These are phyloP conservation scores for Cephalotes varians DNA, from an alignment of 2,888 invertebrate genomes.

Conservation along the genomic window DNA sequence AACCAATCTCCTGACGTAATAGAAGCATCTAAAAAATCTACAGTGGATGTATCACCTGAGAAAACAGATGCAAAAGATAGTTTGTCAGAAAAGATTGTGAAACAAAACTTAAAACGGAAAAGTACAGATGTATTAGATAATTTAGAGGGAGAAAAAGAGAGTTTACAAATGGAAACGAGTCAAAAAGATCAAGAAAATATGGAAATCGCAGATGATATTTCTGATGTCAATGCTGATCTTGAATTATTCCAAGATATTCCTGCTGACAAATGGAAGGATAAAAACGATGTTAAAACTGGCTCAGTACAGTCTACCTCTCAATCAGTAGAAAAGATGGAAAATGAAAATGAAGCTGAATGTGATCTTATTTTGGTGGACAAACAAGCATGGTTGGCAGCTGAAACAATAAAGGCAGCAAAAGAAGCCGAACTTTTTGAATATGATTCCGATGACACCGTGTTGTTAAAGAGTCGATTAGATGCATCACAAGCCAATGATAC, in stretches of 20 bases:
- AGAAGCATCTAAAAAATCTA: conserved; percentile 33
- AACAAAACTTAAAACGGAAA: neutral
- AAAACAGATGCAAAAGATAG: conserved; percentile 29
- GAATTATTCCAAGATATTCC: conserved; percentile 77
- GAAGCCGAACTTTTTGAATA: conserved; percentile 60
- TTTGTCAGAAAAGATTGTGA: neutral
- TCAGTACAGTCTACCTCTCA: conserved; percentile 51
- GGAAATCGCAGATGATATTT: conserved; percentile 60
- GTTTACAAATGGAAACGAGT: neutral
- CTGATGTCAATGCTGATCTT: conserved; percentile 55
- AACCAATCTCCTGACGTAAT: conserved; percentile 42
- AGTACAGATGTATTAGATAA: neutral
- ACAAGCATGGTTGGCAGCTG: conserved; percentile 58
- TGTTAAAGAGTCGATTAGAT: conserved; percentile 56
- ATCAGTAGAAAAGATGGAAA: conserved; percentile 57
- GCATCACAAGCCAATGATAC: neutral
- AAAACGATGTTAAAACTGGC: conserved; percentile 42
- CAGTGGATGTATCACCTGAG: conserved; percentile 17
- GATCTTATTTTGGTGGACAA: conserved; percentile 70
- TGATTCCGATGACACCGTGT: conserved; percentile 75
- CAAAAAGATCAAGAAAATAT: conserved; percentile 33
- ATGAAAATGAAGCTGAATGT: conserved; percentile 70
- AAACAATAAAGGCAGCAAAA: conserved; percentile 49
- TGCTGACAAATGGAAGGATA: conserved; percentile 75
- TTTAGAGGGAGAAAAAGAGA: neutral